Percentiles rank a stretch among this genome's conserved stretches.
Conservation (phyloP, 2,113 vertebrate species). For the Panthera tigris region DNA sequence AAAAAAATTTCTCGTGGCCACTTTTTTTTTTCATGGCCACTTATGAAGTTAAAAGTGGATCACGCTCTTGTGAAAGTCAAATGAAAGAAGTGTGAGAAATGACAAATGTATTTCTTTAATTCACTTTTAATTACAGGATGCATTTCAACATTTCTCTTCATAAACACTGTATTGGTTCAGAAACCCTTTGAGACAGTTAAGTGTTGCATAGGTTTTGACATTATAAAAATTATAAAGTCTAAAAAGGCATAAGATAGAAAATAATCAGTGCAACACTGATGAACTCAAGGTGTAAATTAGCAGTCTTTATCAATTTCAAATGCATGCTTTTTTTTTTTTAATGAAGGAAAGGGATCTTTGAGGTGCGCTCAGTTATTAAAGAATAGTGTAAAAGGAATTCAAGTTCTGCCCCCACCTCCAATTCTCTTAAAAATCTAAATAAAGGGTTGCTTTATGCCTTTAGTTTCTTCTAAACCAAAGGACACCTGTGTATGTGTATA, state of each 20-base stretch:
- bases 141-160: slow-evolving; percentile 66
- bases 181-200: slow-evolving; percentile 63
- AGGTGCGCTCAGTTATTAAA: slow-evolving; percentile 34
- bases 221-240: slow-evolving; percentile 78
- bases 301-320: slow-evolving; percentile 71
- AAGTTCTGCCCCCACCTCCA: not conserved
- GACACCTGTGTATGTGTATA: not conserved
- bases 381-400: slow-evolving; percentile 20
- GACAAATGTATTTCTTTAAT: slow-evolving; percentile 33
- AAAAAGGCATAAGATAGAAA: slow-evolving; percentile 69
- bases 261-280: slow-evolving; percentile 73
- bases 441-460: not conserved
- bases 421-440: slow-evolving; percentile 33
- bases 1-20: not conserved
- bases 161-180: slow-evolving; percentile 51
- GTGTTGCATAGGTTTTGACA: slow-evolving; percentile 73
- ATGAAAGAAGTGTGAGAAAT: slow-evolving; percentile 23
- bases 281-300: slow-evolving; percentile 76
- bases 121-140: slow-evolving; percentile 66
- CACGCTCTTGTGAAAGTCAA: slow-evolving; percentile 43
- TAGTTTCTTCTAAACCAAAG: slow-evolving; percentile 7
- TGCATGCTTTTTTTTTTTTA: slow-evolving; percentile 61
- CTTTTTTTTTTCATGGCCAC: not conserved
- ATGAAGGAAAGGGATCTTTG: slow-evolving; percentile 51
- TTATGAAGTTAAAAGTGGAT: slow-evolving; percentile 42